Percentiles rank a stretch among this genome's conserved stretches.
Conservation (phyloP, 2,888 invertebrate genomes). For the Loripinus fragilis region DNA sequence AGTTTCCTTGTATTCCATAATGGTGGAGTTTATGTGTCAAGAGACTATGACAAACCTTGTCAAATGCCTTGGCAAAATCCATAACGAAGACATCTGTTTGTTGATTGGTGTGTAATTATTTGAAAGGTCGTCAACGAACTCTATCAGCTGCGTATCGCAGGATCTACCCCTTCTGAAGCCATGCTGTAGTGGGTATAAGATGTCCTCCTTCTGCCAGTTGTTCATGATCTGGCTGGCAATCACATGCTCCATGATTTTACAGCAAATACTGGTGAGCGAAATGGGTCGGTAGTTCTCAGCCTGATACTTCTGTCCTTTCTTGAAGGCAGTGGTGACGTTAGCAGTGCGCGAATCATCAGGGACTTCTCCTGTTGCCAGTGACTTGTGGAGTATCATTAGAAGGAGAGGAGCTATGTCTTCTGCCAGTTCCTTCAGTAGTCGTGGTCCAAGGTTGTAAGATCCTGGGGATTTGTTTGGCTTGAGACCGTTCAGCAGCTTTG, state of each 20-base stretch:
- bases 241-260: conserved; percentile 31
- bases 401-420: neutral
- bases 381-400: conserved; percentile 18
- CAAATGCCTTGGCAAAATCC: conserved; percentile 48
- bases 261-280: conserved; percentile 33
- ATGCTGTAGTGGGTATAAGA: conserved; percentile 33
- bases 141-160: conserved; percentile 31
- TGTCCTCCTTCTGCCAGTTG: conserved; percentile 19
- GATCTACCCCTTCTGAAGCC: conserved; percentile 38
- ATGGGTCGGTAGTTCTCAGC: conserved; percentile 40
- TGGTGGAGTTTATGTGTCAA: conserved; percentile 22
- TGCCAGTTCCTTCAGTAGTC: conserved; percentile 16
- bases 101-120: conserved; percentile 13
- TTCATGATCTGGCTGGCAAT: conserved; percentile 25
- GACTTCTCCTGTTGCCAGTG: conserved; percentile 25
- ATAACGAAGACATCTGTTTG: conserved; percentile 36
- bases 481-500: conserved; percentile 17
- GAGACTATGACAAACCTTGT: conserved; percentile 33
- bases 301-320: conserved; percentile 30
- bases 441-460: conserved; percentile 11
- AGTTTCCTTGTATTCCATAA: conserved; percentile 33
- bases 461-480: conserved; percentile 20
- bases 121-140: conserved; percentile 27
- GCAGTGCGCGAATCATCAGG: conserved; percentile 26
- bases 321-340: conserved; percentile 22